phyloP scores from a whole-genome alignment of 2,888 invertebrate species.

The Drosophila robusta region DNA sequence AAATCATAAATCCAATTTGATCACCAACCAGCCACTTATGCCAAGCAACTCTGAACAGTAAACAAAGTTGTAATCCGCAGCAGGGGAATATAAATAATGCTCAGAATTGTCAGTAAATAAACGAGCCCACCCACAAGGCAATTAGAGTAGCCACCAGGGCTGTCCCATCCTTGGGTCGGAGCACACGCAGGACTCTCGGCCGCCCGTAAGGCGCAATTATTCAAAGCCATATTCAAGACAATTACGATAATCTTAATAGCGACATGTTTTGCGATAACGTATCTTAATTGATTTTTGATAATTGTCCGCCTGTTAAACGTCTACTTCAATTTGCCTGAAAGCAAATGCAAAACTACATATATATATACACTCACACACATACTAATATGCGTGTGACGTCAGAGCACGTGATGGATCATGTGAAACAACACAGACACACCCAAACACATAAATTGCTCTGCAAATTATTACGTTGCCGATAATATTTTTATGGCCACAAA shows the following conservation, averaged over 20 bases:
- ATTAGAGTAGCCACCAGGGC: conserved; percentile 5
- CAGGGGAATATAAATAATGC: conserved; percentile 17
- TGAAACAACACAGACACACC: conserved; percentile 35
- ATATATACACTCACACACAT: background rate
- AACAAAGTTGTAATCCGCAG: conserved; percentile 10
- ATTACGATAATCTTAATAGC: conserved; percentile 72
- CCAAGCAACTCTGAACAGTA: background rate
- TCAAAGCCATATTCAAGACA: conserved; percentile 56
- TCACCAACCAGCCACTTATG: background rate
- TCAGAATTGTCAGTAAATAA: background rate
- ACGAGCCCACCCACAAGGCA: conserved; percentile 11
- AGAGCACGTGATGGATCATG: conserved; percentile 82
- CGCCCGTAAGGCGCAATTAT: conserved; percentile 43
- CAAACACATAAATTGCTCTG: conserved; percentile 29
- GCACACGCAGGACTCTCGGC: conserved; percentile 9
- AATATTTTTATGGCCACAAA: conserved; percentile 67
- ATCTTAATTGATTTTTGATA: conserved; percentile 80
- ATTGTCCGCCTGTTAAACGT: conserved; percentile 53
- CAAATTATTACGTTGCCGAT: conserved; percentile 67
- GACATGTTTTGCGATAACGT: conserved; percentile 63
- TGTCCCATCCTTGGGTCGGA: background rate
- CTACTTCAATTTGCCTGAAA: conserved; percentile 35
- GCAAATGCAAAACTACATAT: conserved; percentile 39
- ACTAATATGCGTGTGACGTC: conserved; percentile 59
- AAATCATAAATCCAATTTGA: conserved; percentile 12